Base-by-base conservation (phyloP, 2,888 invertebrate genomes). In the Gandaritis pyraliata region DNA sequence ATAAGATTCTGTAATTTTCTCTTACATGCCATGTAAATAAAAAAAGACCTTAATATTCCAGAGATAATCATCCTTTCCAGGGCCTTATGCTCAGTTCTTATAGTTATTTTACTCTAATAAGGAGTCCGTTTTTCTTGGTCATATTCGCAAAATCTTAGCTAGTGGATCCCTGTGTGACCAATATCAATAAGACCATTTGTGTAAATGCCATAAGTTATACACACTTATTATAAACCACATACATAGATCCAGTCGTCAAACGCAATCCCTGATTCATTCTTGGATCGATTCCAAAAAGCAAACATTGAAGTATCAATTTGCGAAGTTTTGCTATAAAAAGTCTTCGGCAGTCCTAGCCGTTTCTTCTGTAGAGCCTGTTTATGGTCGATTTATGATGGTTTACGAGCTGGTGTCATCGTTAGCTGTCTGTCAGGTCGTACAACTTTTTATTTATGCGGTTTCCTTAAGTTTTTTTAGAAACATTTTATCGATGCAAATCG, bases 311-410 rank as follows among this genome's bases (percentile, higher is more conserved):
- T 65, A 74, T 71, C 74, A 69, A 75, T 78, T 77, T 69, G 49
- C 59, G 29, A 78, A 80, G 70, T 80, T 80, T 70, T 33, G 57
- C 64, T 66, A 74, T 80, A 78, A 81, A 78, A 76, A 69, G 53
- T 66, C 59, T 61, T 69, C 65, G 62, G 38, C 58, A 57, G 71
- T 69, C 65, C 60, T 64, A 49, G 65, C 43, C 65, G 64, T 69
- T 69, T 67, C 59, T 54, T 62, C 66, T 72, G 65, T 57, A 51
- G 51, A 45, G 41, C 58, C 58, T 52, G 55, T 61, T 61, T 63
- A 65, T 65, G 30, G 65, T 51, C 59, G 15, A 48, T 65, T 65
- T 65, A 50, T 57, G 56, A 54, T 65, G 29, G 48, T 65, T 65
- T 61, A 65, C 39, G 62, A 53, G 36, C 55, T 41, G 41, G 49